Evolutionary conservation across 64 coral and sea anemone species (phyloP).

Genomic region (Stichodactyla mertensii): DNA sequence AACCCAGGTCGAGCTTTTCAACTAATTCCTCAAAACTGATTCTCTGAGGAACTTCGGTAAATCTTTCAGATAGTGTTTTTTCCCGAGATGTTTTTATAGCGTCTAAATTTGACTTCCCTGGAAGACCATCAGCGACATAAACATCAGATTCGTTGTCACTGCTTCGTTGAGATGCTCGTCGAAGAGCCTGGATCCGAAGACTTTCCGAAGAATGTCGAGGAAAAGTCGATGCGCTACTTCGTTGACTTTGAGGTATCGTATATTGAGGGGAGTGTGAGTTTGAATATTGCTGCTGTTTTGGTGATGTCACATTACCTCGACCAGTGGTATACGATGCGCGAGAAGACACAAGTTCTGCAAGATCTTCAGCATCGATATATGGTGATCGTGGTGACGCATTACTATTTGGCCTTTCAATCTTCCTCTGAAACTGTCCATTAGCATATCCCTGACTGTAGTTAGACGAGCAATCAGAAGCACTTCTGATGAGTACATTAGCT

Average conservation of each 20-base stretch:
- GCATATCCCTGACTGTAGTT: background rate
- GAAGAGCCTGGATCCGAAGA: conserved; percentile 9
- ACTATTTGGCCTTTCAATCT: background rate
- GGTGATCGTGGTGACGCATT: background rate
- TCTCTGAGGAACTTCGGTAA: conserved; percentile 26
- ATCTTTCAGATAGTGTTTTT: conserved; percentile 18
- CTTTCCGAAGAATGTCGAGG: conserved; percentile 1
- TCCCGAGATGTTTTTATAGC: background rate
- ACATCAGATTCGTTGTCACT: background rate
- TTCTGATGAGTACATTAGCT: background rate
- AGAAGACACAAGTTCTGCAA: background rate
- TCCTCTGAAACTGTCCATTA: background rate
- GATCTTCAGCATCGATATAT: conserved; percentile 2
- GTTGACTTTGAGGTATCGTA: background rate
- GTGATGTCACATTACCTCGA: background rate
- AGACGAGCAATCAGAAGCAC: background rate
- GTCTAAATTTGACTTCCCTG: background rate
- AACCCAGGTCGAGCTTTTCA: background rate
- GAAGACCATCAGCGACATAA: background rate
- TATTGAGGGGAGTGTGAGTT: background rate
- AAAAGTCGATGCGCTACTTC: background rate
- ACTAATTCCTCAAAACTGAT: conserved; percentile 9
- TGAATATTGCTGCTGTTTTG: background rate
- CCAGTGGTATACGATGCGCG: background rate
- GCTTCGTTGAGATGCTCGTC: conserved; percentile 3